A percentile compares a stretch with the other conserved stretches of the same genome.
These are phyloP conservation scores for Tanaodytes sp. DNA, from an alignment of 2,888 invertebrate species.

Conservation along the genomic window DNA sequence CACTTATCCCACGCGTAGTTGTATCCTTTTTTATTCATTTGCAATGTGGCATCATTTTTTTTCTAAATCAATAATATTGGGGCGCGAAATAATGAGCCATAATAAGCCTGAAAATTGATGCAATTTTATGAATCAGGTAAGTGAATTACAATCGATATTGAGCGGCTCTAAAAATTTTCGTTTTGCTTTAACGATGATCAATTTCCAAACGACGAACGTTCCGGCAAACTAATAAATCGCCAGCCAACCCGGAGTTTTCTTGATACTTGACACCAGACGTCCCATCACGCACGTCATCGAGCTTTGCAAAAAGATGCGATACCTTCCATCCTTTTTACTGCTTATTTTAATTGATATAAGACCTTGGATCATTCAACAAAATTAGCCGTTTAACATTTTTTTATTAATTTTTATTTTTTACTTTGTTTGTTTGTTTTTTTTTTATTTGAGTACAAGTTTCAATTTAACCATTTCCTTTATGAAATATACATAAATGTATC, in stretches of 20 bases:
- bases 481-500: conserved; percentile 52
- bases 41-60: too few relatives aligned
- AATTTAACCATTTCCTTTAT: too few relatives aligned
- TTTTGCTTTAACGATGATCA: conserved; percentile 33
- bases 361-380: conserved; percentile 44
- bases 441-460: too few relatives aligned
- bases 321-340: conserved; percentile 44
- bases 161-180: too few relatives aligned
- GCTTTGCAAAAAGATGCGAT: conserved; percentile 31
- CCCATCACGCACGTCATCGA: conserved; percentile 47
- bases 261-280: conserved; percentile 51
- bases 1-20: conserved; percentile 46
- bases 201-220: conserved; percentile 33
- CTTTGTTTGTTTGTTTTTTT: too few relatives aligned
- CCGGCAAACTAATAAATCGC: conserved; percentile 35
- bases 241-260: conserved; percentile 31
- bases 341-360: conserved; percentile 39
- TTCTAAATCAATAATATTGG: too few relatives aligned
- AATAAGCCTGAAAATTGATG: conserved; percentile 26
- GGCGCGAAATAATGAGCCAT: too few relatives aligned
- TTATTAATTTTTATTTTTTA: neutral
- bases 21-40: conserved; percentile 53
- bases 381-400: conserved; percentile 42
- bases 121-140: conserved; percentile 37
- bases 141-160: neutral